Conservation (phyloP, 2,113 vertebrate genomes). For the Zosterops japonicus region DNA sequence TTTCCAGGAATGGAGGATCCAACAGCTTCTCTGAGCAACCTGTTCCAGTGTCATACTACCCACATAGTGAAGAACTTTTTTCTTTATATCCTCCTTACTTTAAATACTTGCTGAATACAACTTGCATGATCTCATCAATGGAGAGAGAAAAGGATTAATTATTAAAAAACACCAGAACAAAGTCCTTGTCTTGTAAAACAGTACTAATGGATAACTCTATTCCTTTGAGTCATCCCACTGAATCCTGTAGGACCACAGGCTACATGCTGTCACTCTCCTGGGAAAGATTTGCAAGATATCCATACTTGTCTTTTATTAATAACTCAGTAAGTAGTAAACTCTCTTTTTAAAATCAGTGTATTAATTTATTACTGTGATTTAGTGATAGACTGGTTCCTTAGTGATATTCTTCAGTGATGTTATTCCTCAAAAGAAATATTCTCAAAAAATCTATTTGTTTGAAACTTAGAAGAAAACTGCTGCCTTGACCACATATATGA, state of each 20-base stretch:
- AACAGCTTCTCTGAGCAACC: neutral
- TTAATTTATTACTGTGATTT: neutral
- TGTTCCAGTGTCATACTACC: no score
- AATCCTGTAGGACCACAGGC: neutral
- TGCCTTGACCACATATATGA: neutral
- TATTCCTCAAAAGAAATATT: neutral
- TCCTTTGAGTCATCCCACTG: neutral
- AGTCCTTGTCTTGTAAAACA: neutral
- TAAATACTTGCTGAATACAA: neutral
- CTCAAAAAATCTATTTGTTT: neutral
- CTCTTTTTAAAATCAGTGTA: neutral
- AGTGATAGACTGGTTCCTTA: neutral
- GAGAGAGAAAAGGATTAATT: neutral
- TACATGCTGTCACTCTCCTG: neutral
- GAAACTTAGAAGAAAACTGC: neutral
- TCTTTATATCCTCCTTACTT: neutral
- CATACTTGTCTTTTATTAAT: rapidly evolving
- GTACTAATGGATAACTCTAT: neutral
- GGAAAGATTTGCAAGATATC: neutral
- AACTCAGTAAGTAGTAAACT: neutral
- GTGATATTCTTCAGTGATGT: neutral
- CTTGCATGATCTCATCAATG: neutral
- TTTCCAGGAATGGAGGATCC: neutral
- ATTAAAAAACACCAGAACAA: neutral
- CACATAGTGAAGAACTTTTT: neutral